phyloP scores from a whole-genome alignment of 2,113 vertebrate species.

The Perca schrenkii region DNA sequence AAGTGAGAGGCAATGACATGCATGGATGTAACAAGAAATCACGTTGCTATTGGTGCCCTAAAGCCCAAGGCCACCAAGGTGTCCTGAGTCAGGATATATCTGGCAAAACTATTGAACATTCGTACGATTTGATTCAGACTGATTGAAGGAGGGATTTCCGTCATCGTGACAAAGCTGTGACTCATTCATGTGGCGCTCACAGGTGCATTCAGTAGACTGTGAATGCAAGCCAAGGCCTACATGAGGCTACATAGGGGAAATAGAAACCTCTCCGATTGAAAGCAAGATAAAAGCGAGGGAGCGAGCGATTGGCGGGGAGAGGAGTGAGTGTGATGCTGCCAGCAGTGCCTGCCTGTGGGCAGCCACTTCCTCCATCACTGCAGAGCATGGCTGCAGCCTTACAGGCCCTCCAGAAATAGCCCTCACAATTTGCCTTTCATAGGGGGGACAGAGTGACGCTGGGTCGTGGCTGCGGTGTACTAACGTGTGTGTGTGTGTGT shows the following conservation, averaged over 20 bases:
- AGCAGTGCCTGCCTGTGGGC: constrained; percentile 75
- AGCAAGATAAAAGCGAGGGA: constrained; percentile 11
- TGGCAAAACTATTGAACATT: not conserved
- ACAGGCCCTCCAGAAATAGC: constrained; percentile 78
- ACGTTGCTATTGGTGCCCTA: not conserved
- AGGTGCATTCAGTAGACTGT: constrained; percentile 7
- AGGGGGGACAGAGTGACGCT: constrained; percentile 52
- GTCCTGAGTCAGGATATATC: not conserved
- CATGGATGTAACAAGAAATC: not conserved
- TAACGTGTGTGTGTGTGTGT: constrained; percentile 15
- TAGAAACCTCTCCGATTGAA: constrained; percentile 27
- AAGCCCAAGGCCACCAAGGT: not conserved
- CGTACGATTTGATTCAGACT: not conserved
- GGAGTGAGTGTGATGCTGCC: constrained; percentile 62
- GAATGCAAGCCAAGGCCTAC: not conserved
- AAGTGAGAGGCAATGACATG: not conserved
- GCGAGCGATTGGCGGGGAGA: constrained; percentile 26
- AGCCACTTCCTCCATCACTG: constrained; percentile 72
- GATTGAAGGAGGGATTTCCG: not conserved
- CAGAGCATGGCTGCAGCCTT: constrained; percentile 57
- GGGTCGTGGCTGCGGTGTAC: constrained; percentile 42
- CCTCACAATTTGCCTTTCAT: constrained; percentile 78
- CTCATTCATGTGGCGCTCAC: not conserved
- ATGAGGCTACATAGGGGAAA: not conserved
- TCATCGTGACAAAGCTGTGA: not conserved